Base-by-base conservation (phyloP, 2,888 invertebrate species). In the Trichopoda pennipes region DNA sequence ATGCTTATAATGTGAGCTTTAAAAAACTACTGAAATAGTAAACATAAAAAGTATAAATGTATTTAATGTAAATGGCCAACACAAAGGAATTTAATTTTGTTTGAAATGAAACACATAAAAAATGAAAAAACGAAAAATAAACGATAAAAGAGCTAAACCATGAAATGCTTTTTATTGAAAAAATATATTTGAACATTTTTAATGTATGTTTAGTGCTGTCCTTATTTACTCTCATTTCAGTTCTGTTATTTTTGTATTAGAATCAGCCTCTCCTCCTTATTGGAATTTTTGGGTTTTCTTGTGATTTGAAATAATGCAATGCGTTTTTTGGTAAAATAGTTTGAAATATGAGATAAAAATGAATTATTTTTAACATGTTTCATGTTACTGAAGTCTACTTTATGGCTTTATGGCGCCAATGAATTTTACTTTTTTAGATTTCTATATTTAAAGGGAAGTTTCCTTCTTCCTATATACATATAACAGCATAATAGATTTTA, bases 21-120 rank as follows among this genome's bases (percentile, higher is more conserved):
- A n/a, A 63, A 64, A 63, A 64, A 35, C 17, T 28, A 9, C 19
- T 35, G 12, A 55, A 38, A n/a, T n/a, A n/a, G n/a, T n/a, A n/a
- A n/a, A 44, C 2, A 53, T 1, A 72, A 6, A 55, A 28, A 56
- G 21, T 16, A 21, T 53, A 28, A 21, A 23, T 56, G 55, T n/a
- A 7, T 47, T 44, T 44, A 47, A n/a, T 64, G 64, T n/a, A 73
- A 73, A 63, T 73, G 61, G 61, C 63, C 74, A 56, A 74, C 64
- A 74, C 74, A 74, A 74, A 74, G 64, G 16, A 55, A 56, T 47
- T 63, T 63, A 42, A 38, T 35, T 74, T 74, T 64, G 47, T 74
- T 47, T 63, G 47, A 55, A 21, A 55, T 55, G 55, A 73, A 73
- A 63, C 56, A 47, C 21, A 51, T 38, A 38, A 38, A 38, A 12